Base-by-base conservation (phyloP, 1,140 invertebrate genomes). In the Cyclina sinensis region DNA sequence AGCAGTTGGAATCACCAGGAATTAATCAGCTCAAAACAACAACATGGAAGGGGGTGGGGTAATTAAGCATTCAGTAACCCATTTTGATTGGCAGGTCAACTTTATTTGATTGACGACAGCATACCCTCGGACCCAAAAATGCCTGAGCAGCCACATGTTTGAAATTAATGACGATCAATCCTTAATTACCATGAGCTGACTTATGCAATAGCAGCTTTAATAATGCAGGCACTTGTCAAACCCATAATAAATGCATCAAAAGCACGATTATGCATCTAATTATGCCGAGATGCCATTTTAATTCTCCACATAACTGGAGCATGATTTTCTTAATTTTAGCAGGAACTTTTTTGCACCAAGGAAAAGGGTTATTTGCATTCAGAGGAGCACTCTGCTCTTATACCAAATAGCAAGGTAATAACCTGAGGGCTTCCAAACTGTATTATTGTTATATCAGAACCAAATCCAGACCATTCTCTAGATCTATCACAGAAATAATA, bases 231-330 rank as follows among this genome's bases (percentile, higher is more conserved):
- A 21, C 35, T 39, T 39, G 35, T 70, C 65, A 70, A 70, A 70
- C n/a, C 16, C 65, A 70, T 70, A 70, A 70, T 70, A 70, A 70
- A 70, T 32, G 27, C 65, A 70, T 70, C 32, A 70, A 37, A 70
- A 39, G 16, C 65, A 70, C 14, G 35, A 70, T 70, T 70, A 37
- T 70, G 35, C 65, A 70, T 30, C 30, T 35, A 27, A 65, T 65
- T 65, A 70, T 70, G 21, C 18, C 14, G 27, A 37, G 27, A 70
- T 70, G 32, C 65, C 21, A 35, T 70, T 35, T 27, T 70, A 35
- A 27, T 57, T 57, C 24, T 24, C 18, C 3, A 18, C 5, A 57
- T 24, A 18, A 21, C 54, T 57, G 54, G 3, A 9, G 54, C 54
- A 27, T 4, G 43, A 7, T 43, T 4, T 43, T 43, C n/a, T n/a